These are phyloP conservation scores for Pseudorasbora parva DNA, from an alignment of 2,113 vertebrate species.

Conservation along the genomic window DNA sequence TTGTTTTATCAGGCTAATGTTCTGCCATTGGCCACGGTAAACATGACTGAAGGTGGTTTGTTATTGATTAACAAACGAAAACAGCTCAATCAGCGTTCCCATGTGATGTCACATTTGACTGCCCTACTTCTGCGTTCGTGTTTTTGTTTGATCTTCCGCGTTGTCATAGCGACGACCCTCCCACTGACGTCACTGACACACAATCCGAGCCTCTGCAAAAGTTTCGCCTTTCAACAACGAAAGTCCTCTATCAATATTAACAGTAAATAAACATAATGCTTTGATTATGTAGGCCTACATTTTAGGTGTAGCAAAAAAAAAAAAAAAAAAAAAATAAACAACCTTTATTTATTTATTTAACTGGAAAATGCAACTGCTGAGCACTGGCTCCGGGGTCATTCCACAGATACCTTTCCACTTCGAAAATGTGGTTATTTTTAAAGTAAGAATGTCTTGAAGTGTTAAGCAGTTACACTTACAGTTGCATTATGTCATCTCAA, in stretches of 20 bases:
- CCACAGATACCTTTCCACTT: background rate
- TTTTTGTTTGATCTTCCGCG: slow-evolving; percentile 74
- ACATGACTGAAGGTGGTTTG: background rate
- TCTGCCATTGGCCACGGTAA: background rate
- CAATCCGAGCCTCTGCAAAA: slow-evolving; percentile 25
- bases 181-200: slow-evolving; percentile 68
- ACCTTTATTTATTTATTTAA: background rate
- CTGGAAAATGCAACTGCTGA: background rate
- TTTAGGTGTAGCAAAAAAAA: background rate
- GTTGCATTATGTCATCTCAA: background rate
- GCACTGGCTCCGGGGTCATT: background rate
- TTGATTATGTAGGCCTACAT: background rate
- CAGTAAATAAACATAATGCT: background rate
- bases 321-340: background rate
- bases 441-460: background rate
- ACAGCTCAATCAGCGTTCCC: slow-evolving; percentile 51
- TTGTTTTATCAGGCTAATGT: background rate
- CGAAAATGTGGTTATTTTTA: background rate
- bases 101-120: slow-evolving; percentile 35
- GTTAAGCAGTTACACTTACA: background rate
- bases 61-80: slow-evolving; percentile 44
- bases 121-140: slow-evolving; percentile 61
- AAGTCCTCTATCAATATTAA: background rate
- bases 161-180: slow-evolving; percentile 74
- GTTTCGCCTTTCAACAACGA: background rate